Base-by-base conservation (phyloP, 2,797 vertebrate species). In the Hafferia zeledoni region DNA sequence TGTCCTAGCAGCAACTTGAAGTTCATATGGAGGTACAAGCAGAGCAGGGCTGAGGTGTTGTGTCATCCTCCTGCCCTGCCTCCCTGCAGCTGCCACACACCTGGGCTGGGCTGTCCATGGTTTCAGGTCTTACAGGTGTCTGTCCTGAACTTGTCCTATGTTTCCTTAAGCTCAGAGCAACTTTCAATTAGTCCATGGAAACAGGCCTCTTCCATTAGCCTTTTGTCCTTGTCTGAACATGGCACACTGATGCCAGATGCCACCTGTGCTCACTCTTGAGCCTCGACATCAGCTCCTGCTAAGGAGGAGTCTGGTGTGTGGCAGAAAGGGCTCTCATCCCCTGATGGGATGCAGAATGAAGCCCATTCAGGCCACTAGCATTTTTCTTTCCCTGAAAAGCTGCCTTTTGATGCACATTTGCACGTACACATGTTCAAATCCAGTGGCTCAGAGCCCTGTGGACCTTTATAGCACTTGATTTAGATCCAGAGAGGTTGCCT, bases 1-100 rank as follows among this genome's bases (percentile, higher is more conserved):
- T 79, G 30, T 28, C 53, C 28, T 7, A 28, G 33, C 53, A 50
- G 41, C 17, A 47, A 30, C 49, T 47, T 1, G 0, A 77, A 44
- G 28, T 11, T 61, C 2, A 0, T 50, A 11, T 0, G 0, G 43
- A 69, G 59, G 43, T 56, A 22, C 0, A 3, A 79, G 18, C n/a
- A 28, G 69, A 77, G n/a, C n/a, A 61, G n/a, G 72, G 30, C 17
- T 67, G 57, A 50, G 44, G 13, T 46, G 22, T 6, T 57, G 39
- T 27, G 35, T 67, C 8, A 39, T 9, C 1, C 2, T 57, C 8
- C 43, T 4, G 3, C 12, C 30, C 25, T 50, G 37, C 53, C 23
- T 67, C 43, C 27, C 60, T 16, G 24, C 33, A 83, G 30, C 52
- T 61, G n/a, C 56, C 0, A 3, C 7, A 31, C 18, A 3, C 43